A percentile compares a stretch with the other conserved stretches of the same genome.
phyloP scores from a whole-genome alignment of 92 coral and sea anemone genomes.

The Zoanthus gigantus region DNA sequence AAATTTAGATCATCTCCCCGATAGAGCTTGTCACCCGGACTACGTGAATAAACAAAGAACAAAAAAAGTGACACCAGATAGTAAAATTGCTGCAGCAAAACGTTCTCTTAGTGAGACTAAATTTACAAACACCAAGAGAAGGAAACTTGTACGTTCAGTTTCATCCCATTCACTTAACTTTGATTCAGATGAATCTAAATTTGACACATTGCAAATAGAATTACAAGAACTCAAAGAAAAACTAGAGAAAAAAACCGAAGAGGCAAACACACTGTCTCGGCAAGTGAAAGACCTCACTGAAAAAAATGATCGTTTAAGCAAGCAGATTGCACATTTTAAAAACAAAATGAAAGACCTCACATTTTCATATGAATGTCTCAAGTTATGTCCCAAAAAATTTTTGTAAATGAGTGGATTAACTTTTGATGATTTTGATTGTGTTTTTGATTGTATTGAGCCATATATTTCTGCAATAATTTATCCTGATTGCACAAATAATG shows the following conservation, averaged over 20 bases:
- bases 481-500: constrained; percentile 5
- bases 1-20: constrained; percentile 62
- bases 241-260: constrained; percentile 41
- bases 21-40: constrained; percentile 61
- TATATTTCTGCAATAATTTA: background rate
- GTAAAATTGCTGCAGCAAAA: constrained; percentile 56
- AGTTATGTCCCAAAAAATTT: constrained; percentile 50
- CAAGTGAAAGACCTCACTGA: constrained; percentile 48
- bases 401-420: constrained; percentile 58
- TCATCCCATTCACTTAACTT: background rate
- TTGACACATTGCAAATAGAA: constrained; percentile 54
- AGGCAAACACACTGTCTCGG: constrained; percentile 43
- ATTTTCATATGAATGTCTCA: constrained; percentile 46
- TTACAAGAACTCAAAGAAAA: constrained; percentile 53
- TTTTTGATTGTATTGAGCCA: constrained; percentile 58
- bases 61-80: constrained; percentile 51
- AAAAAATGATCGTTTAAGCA: constrained; percentile 47
- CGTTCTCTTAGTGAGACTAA: constrained; percentile 49
- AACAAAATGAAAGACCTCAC: constrained; percentile 50
- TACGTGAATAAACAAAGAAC: constrained; percentile 50
- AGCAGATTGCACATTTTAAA: constrained; percentile 37
- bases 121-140: constrained; percentile 44
- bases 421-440: constrained; percentile 60
- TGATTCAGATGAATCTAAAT: constrained; percentile 46
- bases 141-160: constrained; percentile 39